Percentiles rank a stretch among this genome's conserved stretches.
phyloP scores from a whole-genome alignment of 1,140 invertebrate species.

The Lordiphosa clarofinis region DNA sequence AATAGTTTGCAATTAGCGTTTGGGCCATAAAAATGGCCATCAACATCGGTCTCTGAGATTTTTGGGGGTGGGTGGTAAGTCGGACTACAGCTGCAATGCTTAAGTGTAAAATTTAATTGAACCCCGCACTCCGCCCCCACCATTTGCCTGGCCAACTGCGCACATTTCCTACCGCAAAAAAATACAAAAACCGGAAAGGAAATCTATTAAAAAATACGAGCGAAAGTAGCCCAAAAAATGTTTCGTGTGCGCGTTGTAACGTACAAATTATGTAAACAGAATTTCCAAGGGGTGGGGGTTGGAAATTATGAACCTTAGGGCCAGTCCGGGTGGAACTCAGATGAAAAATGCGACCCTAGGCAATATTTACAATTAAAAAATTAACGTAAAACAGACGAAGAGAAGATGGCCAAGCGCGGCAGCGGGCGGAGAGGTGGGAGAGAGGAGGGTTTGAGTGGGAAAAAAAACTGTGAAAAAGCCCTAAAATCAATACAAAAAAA shows the following conservation, averaged over 20 bases:
- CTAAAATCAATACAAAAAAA: conserved; percentile 69
- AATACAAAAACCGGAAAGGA: conserved; percentile 25
- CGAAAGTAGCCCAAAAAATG: conserved; percentile 66
- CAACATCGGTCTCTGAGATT: conserved; percentile 11
- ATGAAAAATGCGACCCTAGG: conserved; percentile 75
- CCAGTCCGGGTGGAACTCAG: conserved; percentile 18
- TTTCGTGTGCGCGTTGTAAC: conserved; percentile 73
- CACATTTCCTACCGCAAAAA: conserved; percentile 51
- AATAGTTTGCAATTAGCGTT: conserved; percentile 72
- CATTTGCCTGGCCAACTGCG: conserved; percentile 45
- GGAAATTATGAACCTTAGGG: conserved; percentile 67
- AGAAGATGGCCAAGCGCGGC: conserved; percentile 15
- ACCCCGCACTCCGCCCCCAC: conserved; percentile 5
- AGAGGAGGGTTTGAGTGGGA: conserved; percentile 4
- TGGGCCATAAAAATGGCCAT: conserved; percentile 55
- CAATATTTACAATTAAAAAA: conserved; percentile 79
- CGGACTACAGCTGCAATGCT: conserved; percentile 31
- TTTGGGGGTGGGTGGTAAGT: background rate
- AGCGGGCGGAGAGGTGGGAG: too few species aligned
- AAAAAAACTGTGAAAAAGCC: conserved; percentile 74
- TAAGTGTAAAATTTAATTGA: conserved; percentile 65
- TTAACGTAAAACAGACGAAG: conserved; percentile 73
- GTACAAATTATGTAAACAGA: conserved; percentile 77
- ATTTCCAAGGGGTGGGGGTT: conserved; percentile 5
- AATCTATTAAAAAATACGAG: conserved; percentile 68